These are phyloP conservation scores for Zygaena filipendulae DNA, from an alignment of 2,888 invertebrate species.

Conservation along the genomic window DNA sequence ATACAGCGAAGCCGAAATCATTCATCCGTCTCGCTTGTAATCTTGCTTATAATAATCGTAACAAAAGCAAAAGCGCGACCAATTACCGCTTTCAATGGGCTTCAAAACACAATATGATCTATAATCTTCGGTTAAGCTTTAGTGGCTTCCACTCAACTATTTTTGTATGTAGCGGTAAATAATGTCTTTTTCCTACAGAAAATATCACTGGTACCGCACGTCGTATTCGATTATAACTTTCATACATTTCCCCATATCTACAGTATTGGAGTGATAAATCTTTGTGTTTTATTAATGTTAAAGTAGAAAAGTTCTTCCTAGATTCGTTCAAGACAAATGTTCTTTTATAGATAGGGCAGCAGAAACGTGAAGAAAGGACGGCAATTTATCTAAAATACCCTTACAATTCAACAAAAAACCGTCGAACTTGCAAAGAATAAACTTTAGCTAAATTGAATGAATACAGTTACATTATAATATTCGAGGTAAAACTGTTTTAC, in stretches of 20 bases:
- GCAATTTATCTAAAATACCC: conserved; percentile 64
- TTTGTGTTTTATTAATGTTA: conserved; percentile 20
- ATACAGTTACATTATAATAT: conserved; percentile 55
- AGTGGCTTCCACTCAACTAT: too few relatives aligned
- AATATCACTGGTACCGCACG: too few relatives aligned
- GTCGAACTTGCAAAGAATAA: conserved; percentile 56
- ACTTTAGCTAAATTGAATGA: conserved; percentile 63
- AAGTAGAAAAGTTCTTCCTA: conserved; percentile 41
- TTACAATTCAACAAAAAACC: conserved; percentile 54
- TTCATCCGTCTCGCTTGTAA: conserved; percentile 1
- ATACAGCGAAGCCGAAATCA: conserved; percentile 4
- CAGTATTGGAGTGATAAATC: conserved; percentile 1
- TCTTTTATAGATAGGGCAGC: conserved; percentile 52
- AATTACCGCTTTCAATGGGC: background rate
- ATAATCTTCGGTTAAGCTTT: too few relatives aligned
- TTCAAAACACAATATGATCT: background rate
- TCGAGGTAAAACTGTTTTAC: conserved; percentile 55
- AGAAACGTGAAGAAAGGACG: conserved; percentile 48
- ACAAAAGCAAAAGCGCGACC: background rate
- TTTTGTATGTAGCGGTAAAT: too few relatives aligned
- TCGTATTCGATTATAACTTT: background rate
- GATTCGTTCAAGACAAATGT: conserved; percentile 55
- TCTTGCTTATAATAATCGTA: conserved; percentile 3
- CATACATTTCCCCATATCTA: conserved; percentile 5
- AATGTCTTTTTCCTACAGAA: too few relatives aligned